These are phyloP conservation scores for Scatophagus argus DNA, from an alignment of 2,113 vertebrate genomes.

Conservation along the genomic window DNA sequence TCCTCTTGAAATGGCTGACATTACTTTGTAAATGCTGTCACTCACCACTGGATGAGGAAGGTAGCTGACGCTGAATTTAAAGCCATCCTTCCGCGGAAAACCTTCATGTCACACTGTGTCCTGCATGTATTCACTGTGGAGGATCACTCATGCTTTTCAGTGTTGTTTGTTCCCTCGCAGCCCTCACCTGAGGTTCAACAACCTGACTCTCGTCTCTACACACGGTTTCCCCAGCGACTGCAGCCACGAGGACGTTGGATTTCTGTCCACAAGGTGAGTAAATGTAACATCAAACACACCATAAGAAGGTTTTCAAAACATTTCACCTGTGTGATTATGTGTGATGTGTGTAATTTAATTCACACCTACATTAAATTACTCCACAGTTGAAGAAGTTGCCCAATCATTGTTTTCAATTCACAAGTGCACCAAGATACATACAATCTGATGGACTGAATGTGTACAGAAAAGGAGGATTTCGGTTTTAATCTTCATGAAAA, in stretches of 20 bases:
- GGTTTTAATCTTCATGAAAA: no score
- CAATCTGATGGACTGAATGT: no score
- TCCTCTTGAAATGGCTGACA: not conserved
- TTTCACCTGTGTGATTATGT: not conserved
- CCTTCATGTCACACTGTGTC: not conserved
- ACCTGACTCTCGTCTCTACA: slow-evolving; percentile 91
- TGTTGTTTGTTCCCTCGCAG: slow-evolving; percentile 74
- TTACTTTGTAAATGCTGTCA: not conserved
- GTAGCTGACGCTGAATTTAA: not conserved
- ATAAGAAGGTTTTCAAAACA: not conserved
- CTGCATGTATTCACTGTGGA: not conserved
- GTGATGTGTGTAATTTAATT: not conserved
- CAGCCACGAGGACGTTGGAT: slow-evolving; percentile 75
- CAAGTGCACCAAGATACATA: no score
- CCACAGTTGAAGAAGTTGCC: no score
- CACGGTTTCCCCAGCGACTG: slow-evolving; percentile 86
- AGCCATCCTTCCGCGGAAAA: slow-evolving; percentile 8
- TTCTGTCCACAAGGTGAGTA: slow-evolving; percentile 91
- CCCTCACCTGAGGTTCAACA: slow-evolving; percentile 92
- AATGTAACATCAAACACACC: not conserved
- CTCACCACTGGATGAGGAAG: not conserved
- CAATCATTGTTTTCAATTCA: not conserved
- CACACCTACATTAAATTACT: not conserved
- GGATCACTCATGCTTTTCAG: not conserved
- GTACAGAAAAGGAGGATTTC: not conserved